These are phyloP conservation scores for Mongoloraphidia duomilia DNA, from an alignment of 2,888 invertebrate genomes.

Conservation along the genomic window DNA sequence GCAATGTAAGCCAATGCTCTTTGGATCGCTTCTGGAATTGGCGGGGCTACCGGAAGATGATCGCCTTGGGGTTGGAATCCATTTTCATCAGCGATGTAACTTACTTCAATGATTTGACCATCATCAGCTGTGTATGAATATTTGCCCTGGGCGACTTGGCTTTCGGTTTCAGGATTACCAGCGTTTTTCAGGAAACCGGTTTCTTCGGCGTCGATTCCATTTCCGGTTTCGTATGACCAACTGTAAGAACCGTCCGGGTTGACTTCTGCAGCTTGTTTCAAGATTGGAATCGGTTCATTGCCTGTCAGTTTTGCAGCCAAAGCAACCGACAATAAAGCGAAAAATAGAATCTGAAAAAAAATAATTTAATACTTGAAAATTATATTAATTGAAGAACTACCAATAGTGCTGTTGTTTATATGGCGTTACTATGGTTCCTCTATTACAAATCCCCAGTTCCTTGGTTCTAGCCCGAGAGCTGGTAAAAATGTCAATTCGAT, in stretches of 20 bases:
- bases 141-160: conserved; percentile 41
- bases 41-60: conserved; percentile 24
- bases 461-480: too few species aligned
- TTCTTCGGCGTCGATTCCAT: conserved; percentile 42
- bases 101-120: conserved; percentile 20
- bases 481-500: too few species aligned
- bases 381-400: too few species aligned
- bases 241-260: conserved; percentile 39
- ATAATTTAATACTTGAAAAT: too few species aligned
- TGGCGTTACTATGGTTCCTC: too few species aligned
- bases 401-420: too few species aligned
- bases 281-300: conserved; percentile 28
- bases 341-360: conserved; percentile 11
- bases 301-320: conserved; percentile 18
- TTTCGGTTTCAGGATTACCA: conserved; percentile 29
- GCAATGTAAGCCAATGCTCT: conserved; percentile 17
- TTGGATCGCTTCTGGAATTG: conserved; percentile 22
- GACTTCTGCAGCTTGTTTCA: conserved; percentile 37
- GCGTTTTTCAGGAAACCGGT: conserved; percentile 41
- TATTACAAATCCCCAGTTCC: too few species aligned
- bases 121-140: conserved; percentile 49
- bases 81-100: conserved; percentile 26
- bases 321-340: conserved; percentile 17
- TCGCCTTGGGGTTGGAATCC: conserved; percentile 20
- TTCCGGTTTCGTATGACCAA: conserved; percentile 40